Evolutionary conservation across 2,113 vertebrate genomes (phyloP).

Genomic region (Upupa epops): DNA sequence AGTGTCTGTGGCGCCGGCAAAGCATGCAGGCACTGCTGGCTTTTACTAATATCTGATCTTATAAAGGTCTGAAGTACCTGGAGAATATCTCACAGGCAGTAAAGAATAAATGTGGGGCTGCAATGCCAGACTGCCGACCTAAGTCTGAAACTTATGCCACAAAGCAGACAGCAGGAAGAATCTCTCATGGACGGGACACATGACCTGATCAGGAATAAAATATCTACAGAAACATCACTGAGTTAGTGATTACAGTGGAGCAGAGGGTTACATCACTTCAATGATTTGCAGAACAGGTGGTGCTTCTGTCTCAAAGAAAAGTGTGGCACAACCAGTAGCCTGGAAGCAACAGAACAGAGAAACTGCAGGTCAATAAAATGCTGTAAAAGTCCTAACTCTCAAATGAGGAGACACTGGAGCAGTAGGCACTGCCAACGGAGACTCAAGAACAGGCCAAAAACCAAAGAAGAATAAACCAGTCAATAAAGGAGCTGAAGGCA

Average conservation of each 20-base stretch:
- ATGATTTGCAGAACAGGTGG: not conserved
- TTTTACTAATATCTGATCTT: not conserved
- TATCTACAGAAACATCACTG: not conserved
- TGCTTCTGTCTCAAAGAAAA: not conserved
- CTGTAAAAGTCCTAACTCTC: not conserved
- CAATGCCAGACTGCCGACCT: not conserved
- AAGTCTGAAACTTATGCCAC: not conserved
- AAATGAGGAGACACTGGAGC: not conserved
- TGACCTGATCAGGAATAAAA: not conserved
- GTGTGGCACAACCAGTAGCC: not conserved
- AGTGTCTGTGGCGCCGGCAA: accelerated
- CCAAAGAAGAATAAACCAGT: accelerated
- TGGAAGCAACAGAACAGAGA: not conserved
- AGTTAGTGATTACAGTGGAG: not conserved
- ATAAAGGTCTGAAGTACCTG: not conserved
- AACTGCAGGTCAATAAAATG: not conserved
- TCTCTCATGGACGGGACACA: not conserved
- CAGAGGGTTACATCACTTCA: not conserved
- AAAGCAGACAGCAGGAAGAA: not conserved
- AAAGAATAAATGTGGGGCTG: not conserved
- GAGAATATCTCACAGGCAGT: not conserved
- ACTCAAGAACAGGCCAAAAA: not conserved
- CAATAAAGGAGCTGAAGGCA: not conserved
- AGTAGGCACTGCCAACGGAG: not conserved
- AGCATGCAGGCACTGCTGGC: not conserved